Base-by-base conservation (phyloP, 2,888 invertebrate genomes). In the Allygus modestus region DNA sequence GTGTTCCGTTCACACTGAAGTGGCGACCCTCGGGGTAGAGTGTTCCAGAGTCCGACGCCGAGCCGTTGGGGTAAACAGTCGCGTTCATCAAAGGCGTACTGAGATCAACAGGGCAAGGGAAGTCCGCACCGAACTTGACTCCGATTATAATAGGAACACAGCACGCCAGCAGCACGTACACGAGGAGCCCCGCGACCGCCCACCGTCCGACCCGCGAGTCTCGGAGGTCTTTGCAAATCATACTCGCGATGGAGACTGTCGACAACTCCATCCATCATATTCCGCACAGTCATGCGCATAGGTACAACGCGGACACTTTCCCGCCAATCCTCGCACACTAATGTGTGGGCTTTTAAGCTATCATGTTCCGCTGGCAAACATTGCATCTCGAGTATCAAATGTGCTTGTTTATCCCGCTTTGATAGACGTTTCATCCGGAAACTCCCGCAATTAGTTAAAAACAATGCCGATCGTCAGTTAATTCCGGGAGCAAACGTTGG, bases 1-100 rank as follows among this genome's bases (percentile, higher is more conserved):
- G 26, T 4, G 82, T 82, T 1, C 82, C 71, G 82, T 73, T 82
- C 46, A 20, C n/a, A 26, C 41, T 33, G 71, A 82, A 73, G 43
- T 31, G 28, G 54, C 23, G 65, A 0, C 82, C 82, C 5, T 17
- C 15, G 31, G 71, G 82, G 28, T 82, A 82, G 12, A 82, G 17
- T 4, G 15, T 28, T 26, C 51, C 77, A 17, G 17, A 33, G 23
- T 41, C 73, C 20, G 17, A 31, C 4, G 43, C 26, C 26, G 73
- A 75, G 5, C 73, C 73, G 41, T 46, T 28, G 17, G 77, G 43
- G 17, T 26, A 28, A 12, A 54, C 17, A 12, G 79, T 79, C 4
- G 28, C 26, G 20, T 51, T 79, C n/a, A 54, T 26, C 79, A 58
- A 12, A 23, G 58, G 58, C 58, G 12, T 12, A 17, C 5, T 20